Base-by-base conservation (phyloP, 1,140 invertebrate species). In the Meloidogyne floridensis region DNA sequence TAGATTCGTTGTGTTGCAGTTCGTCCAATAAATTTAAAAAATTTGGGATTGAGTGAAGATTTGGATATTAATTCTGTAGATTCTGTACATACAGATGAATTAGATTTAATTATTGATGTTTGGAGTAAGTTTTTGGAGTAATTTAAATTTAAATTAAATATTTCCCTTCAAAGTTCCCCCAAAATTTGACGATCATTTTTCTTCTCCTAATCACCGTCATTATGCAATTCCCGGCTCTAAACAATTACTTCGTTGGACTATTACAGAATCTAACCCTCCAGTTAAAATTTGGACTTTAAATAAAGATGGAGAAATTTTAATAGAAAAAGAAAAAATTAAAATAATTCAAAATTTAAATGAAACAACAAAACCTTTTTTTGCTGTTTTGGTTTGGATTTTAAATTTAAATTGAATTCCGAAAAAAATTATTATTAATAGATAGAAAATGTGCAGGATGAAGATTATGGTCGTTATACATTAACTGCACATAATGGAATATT, bases 231-330 rank as follows among this genome's bases (percentile, higher is more conserved):
- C 72, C 3, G 80, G 84, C 42, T n/a, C 73, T 65, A 80, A 72
- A 54, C 81, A 71, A 54, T 72, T 51, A 54, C 43, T 85, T 51
- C 65, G 59, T 15, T 85, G 84, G 69, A 72, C 51, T 9, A 84
- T 85, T 54, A 84, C n/a, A 56, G 65, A 42, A 51, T 85, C 84
- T n/a, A 85, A 85, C 59, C 84, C 84, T 5, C 84, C 83, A 10
- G 84, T 77, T 20, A 51, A 76, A 42, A 70, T 78, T 11, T 85
- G 86, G 69, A 73, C 70, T 32, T 82, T 85, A 69, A 84, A 83
- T 59, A 80, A 73, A 77, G 77, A 84, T 56, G 81, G 75, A 43
- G 77, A 80, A 54, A 73, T 80, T 73, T 53, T 84, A 32, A 73
- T 69, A 13, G 53, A 79, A 65, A 71, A 72, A 32, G 80, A 84